These are phyloP conservation scores for Lacanobia oleracea DNA, from an alignment of 2,888 invertebrate species.

Conservation along the genomic window DNA sequence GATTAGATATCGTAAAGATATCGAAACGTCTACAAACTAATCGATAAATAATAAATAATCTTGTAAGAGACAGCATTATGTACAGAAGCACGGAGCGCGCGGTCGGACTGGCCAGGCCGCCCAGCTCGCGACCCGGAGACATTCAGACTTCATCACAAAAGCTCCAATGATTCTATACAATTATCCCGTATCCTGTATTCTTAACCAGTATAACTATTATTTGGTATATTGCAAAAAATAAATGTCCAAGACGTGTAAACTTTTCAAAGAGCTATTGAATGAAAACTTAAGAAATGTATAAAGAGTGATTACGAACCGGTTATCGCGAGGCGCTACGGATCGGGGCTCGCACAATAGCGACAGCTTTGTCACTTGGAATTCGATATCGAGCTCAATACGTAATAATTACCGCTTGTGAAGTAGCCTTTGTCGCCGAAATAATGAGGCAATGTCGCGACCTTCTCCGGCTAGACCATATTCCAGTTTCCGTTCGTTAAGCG, in stretches of 20 bases:
- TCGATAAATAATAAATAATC: slow-evolving; percentile 89
- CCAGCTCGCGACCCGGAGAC: slow-evolving; percentile 68
- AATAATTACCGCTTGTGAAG: slow-evolving; percentile 83
- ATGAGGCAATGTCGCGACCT: slow-evolving; percentile 84
- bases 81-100: slow-evolving; percentile 88
- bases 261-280: slow-evolving; percentile 70
- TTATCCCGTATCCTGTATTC: slow-evolving; percentile 74
- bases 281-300: slow-evolving; percentile 74
- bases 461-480: slow-evolving; percentile 77
- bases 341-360: slow-evolving; percentile 76
- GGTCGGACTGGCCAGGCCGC: slow-evolving; percentile 64
- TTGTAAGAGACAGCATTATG: slow-evolving; percentile 85
- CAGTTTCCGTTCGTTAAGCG: slow-evolving; percentile 78
- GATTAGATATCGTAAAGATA: slow-evolving; percentile 71
- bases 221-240: slow-evolving; percentile 40
- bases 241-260: slow-evolving; percentile 66
- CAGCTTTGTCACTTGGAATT: slow-evolving; percentile 76
- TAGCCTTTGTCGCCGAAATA: slow-evolving; percentile 82
- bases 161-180: slow-evolving; percentile 78
- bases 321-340: slow-evolving; percentile 73
- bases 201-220: slow-evolving; percentile 49
- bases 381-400: slow-evolving; percentile 78
- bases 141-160: slow-evolving; percentile 72
- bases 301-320: slow-evolving; percentile 82
- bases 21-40: slow-evolving; percentile 79